Percentiles rank a stretch among this genome's conserved stretches.
Evolutionary conservation across 2,888 invertebrate genomes (phyloP).

Genomic region (Drosophila recens): DNA sequence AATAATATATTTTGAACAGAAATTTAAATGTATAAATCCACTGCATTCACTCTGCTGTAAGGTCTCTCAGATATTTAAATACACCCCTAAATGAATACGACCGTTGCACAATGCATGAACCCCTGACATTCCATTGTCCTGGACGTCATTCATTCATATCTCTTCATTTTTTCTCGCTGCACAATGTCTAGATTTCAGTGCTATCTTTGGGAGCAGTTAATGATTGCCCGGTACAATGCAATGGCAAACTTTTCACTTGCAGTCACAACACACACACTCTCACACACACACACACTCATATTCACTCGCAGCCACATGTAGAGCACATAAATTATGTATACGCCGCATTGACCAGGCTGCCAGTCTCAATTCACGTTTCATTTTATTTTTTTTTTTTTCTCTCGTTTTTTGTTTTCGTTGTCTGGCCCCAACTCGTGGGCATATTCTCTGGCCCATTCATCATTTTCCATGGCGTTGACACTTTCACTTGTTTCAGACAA

Average conservation of each 20-base stretch:
- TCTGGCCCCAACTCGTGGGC: constrained; percentile 27
- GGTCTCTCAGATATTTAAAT: constrained; percentile 3
- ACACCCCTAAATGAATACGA: constrained; percentile 4
- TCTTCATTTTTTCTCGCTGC: constrained; percentile 4
- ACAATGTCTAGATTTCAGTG: constrained; percentile 36
- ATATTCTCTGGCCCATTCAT: constrained; percentile 71
- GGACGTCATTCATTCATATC: constrained; percentile 25
- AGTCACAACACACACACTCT: constrained; percentile 28
- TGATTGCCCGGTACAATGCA: constrained; percentile 42
- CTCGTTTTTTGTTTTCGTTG: constrained; percentile 14
- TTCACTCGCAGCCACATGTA: constrained; percentile 18
- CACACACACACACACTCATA: constrained; percentile 5
- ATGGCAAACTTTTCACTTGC: constrained; percentile 64
- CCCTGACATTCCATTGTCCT: constrained; percentile 29
- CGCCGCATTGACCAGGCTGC: constrained; percentile 68
- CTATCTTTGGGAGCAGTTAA: constrained; percentile 52
- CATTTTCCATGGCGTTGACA: constrained; percentile 80
- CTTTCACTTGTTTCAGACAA: constrained; percentile 79
- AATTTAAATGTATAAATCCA: too few species aligned
- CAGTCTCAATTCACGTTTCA: constrained; percentile 43
- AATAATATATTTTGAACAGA: too few species aligned
- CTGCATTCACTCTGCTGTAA: background rate
- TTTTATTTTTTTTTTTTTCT: constrained; percentile 6
- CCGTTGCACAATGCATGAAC: constrained; percentile 1
- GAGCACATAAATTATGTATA: constrained; percentile 76